phyloP scores from a whole-genome alignment of 1,140 invertebrate genomes.

The Arion vulgaris region DNA sequence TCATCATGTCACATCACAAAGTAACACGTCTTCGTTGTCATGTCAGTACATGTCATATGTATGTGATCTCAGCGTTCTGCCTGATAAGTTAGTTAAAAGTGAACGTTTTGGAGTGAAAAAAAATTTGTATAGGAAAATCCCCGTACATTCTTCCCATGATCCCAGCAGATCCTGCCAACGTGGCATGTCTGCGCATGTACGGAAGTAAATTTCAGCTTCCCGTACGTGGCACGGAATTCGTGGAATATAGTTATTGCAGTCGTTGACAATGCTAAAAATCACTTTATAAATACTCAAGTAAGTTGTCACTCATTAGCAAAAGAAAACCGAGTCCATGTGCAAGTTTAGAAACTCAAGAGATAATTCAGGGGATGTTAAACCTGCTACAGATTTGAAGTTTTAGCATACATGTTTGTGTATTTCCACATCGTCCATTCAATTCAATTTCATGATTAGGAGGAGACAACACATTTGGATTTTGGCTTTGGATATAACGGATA shows the following conservation, averaged over 20 bases:
- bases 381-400: not conserved
- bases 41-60: too few relatives aligned
- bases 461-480: too few relatives aligned
- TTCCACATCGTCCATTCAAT: too few relatives aligned
- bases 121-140: constrained; percentile 19
- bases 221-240: constrained; percentile 59
- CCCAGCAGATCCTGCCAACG: constrained; percentile 52
- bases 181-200: constrained; percentile 61
- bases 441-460: too few relatives aligned
- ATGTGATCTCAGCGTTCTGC: too few relatives aligned
- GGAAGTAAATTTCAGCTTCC: constrained; percentile 48
- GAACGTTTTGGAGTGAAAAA: not conserved
- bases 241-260: constrained; percentile 37
- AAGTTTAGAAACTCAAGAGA: not conserved
- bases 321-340: not conserved
- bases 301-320: not conserved
- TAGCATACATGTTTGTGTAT: too few relatives aligned
- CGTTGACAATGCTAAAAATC: constrained; percentile 34
- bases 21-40: too few relatives aligned
- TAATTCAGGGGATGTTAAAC: not conserved
- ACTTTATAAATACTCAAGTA: constrained; percentile 1
- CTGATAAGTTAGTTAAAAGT: too few relatives aligned
- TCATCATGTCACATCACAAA: too few relatives aligned
- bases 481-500: too few relatives aligned
- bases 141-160: constrained; percentile 23